These are phyloP conservation scores for Drosophila tsacasi DNA, from an alignment of 1,140 invertebrate genomes.

Conservation along the genomic window DNA sequence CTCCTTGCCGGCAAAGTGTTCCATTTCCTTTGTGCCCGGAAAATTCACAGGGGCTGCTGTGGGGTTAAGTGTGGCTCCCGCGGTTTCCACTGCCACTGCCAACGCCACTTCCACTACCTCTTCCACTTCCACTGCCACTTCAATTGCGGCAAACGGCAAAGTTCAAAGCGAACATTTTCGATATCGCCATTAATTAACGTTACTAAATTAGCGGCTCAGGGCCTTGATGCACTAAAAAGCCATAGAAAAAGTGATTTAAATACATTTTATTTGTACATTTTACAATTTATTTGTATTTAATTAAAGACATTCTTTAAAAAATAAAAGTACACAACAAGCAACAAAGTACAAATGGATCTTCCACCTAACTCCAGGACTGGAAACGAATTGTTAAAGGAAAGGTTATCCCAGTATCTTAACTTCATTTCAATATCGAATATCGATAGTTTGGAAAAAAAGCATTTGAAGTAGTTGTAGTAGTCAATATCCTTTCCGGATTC, in stretches of 20 bases:
- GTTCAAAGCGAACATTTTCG: conserved; percentile 77
- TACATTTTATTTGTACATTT: too few species aligned
- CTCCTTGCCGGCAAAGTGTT: conserved; percentile 61
- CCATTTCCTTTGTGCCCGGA: conserved; percentile 68
- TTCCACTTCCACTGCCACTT: conserved; percentile 5
- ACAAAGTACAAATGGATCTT: too few species aligned
- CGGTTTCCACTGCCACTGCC: conserved; percentile 29
- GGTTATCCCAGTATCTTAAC: too few species aligned
- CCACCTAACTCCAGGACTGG: too few species aligned
- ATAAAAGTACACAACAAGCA: too few species aligned
- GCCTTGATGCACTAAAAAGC: conserved; percentile 33
- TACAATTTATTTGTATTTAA: too few species aligned
- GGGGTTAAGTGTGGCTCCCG: conserved; percentile 60
- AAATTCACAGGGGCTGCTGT: conserved; percentile 1
- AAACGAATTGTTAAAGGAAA: too few species aligned
- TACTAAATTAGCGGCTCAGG: conserved; percentile 69
- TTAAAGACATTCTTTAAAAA: too few species aligned
- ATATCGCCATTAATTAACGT: conserved; percentile 80
- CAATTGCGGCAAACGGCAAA: conserved; percentile 52
- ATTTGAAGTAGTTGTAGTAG: too few species aligned
- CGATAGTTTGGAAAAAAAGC: too few species aligned
- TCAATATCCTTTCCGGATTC: not conserved
- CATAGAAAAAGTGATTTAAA: not conserved
- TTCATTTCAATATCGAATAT: not conserved
- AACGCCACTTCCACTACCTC: not conserved